Conservation (phyloP, 2,797 vertebrate genomes). For the Catostomus latipinnis region DNA sequence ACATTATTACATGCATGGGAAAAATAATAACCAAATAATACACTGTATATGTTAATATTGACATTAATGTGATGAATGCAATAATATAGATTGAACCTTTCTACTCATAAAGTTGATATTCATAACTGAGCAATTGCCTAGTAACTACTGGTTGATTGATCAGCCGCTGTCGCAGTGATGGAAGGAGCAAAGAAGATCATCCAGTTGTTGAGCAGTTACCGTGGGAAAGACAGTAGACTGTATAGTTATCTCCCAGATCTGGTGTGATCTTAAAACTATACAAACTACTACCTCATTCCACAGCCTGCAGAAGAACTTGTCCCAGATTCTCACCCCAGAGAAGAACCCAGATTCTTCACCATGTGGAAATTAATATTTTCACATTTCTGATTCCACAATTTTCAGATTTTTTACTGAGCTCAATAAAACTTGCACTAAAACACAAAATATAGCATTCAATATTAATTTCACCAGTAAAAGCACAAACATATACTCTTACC, state of each 20-base stretch:
- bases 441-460: not conserved
- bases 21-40: not conserved
- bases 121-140: slow-evolving; percentile 35
- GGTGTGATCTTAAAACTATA: slow-evolving; percentile 99
- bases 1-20: not conserved
- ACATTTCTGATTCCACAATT: not conserved
- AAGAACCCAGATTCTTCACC: not conserved
- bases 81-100: slow-evolving; percentile 5
- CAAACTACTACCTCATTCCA: slow-evolving; percentile 99
- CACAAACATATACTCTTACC: slow-evolving; percentile 72
- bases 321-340: too few species aligned
- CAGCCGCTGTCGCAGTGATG: slow-evolving; percentile 20
- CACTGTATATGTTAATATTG: not conserved
- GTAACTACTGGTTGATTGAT: slow-evolving; percentile 3
- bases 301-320: slow-evolving; percentile 68
- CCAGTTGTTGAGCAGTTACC: slow-evolving; percentile 73
- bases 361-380: not conserved
- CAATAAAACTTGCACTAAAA: not conserved
- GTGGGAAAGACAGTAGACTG: slow-evolving; percentile 99
- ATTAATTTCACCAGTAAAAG: not conserved
- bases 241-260: slow-evolving; percentile 99
- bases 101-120: not conserved
- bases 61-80: not conserved
- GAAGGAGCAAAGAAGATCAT: slow-evolving; percentile 1
- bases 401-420: not conserved